Conservation (phyloP, 1,140 invertebrate species). For the Phortica variegata region DNA sequence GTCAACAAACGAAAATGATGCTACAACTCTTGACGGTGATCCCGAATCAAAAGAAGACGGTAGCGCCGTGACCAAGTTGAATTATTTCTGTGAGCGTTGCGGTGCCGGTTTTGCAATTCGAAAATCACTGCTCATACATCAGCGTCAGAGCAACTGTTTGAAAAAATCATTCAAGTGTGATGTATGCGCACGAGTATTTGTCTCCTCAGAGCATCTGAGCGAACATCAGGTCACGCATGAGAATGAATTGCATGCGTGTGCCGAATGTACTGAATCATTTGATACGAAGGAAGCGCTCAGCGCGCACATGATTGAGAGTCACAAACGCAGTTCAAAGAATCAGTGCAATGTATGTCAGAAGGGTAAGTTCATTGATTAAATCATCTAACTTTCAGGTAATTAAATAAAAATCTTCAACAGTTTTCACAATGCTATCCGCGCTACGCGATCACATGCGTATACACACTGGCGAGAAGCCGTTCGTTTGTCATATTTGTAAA, state of each 20-base stretch:
- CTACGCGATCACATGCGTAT: slow-evolving; percentile 59
- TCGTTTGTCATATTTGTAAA: slow-evolving; percentile 53
- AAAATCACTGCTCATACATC: slow-evolving; percentile 37
- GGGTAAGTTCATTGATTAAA: slow-evolving; percentile 29
- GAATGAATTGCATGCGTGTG: slow-evolving; percentile 25
- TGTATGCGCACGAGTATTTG: slow-evolving; percentile 58
- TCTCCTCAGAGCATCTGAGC: slow-evolving; percentile 56
- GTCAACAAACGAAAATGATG: neutral
- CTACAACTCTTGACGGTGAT: neutral
- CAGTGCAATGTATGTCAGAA: slow-evolving; percentile 64
- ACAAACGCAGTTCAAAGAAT: slow-evolving; percentile 61
- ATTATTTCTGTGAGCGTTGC: slow-evolving; percentile 42
- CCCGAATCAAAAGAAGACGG: neutral
- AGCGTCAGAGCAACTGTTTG: slow-evolving; percentile 39
- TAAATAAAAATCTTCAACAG: slow-evolving; percentile 10
- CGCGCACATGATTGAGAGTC: slow-evolving; percentile 56
- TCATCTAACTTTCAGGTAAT: neutral
- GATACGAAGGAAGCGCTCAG: slow-evolving; percentile 53
- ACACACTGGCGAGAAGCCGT: slow-evolving; percentile 57
- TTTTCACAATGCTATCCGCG: slow-evolving; percentile 61
- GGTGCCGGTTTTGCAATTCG: slow-evolving; percentile 45
- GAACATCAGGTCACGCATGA: slow-evolving; percentile 46
- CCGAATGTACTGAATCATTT: slow-evolving; percentile 47
- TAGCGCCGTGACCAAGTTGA: slow-evolving; percentile 22
- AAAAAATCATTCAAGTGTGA: slow-evolving; percentile 41